Base-by-base conservation (phyloP, 2,888 invertebrate genomes). In the Therioaphis trifolii region DNA sequence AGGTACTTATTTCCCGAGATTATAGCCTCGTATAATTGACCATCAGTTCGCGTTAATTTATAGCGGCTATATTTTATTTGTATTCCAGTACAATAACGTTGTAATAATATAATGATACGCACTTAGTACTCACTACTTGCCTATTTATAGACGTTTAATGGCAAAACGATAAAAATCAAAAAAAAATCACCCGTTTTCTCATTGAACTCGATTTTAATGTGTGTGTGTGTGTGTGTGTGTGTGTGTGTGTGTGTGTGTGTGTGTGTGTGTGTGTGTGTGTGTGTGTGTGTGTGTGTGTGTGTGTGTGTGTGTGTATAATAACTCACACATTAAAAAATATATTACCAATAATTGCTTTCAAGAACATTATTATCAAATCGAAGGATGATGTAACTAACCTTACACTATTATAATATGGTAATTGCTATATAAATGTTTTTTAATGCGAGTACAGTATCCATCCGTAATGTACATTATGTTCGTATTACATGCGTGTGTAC, bases 331-430 rank as follows among this genome's bases (percentile, higher is more conserved):
- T 74, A 55, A 7, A 74, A 74, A 74, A 52, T n/a, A 52, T 52
- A 55, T 55, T 55, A 14, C 35, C 72, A 21, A 35, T 74, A 74
- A 74, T 74, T 55, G 52, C 72, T 74, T 21, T 74, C 52, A 14
- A 74, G 55, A 74, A 74, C 52, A 55, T 74, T 74, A 74, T 74
- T 52, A 74, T 74, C 35, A 35, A 74, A 35, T 21, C 21, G 52
- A 72, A 52, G n/a, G 72, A 74, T 74, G 72, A 55, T 35, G 72
- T 35, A 74, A 74, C 35, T 29, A 52, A 55, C 55, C 29, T 35
- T 55, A 72, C 72, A 55, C 35, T 55, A 29, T 72, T n/a, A 71
- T 66, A 66, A 52, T 74, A 74, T 35, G 35, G 29, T 71, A 49
- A 71, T 49, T 71, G 49, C 49, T 71, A 29, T 71, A n/a, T n/a